Conservation (phyloP, 1,140 invertebrate genomes). For the Achatina immaculata region DNA sequence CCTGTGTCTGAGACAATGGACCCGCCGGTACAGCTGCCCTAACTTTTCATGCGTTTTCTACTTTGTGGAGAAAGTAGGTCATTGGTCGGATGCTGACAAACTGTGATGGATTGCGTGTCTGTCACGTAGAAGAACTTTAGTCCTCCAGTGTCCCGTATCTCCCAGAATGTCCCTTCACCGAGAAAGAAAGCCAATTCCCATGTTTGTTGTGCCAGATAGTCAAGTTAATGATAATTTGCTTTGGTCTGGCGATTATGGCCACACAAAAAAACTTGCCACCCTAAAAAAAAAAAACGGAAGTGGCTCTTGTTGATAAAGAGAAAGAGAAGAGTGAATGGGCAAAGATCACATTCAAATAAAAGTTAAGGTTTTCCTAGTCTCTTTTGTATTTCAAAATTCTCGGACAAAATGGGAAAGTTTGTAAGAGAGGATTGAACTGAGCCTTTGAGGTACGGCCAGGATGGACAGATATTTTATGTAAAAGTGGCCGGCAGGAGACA, state of each 20-base stretch:
- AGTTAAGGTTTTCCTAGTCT: neutral
- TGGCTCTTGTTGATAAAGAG: neutral
- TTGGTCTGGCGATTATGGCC: neutral
- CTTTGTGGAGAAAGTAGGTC: neutral
- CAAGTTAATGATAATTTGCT: neutral
- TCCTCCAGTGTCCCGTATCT: neutral
- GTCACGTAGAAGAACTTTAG: neutral
- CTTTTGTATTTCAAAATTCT: neutral
- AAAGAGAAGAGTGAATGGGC: neutral
- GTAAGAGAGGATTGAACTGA: no score
- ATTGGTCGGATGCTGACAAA: neutral
- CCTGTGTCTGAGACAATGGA: neutral
- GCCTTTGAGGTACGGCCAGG: neutral
- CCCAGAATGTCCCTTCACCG: neutral
- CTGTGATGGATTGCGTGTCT: slow-evolving; percentile 5
- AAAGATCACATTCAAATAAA: slow-evolving; percentile 3
- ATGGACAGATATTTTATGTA: neutral
- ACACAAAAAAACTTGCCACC: neutral
- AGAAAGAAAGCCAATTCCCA: neutral
- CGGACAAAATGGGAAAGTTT: neutral
- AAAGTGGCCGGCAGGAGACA: neutral
- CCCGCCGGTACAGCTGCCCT: neutral
- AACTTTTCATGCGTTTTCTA: neutral
- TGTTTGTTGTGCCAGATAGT: neutral
- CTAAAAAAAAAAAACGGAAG: neutral